Evolutionary conservation across 2,113 vertebrate species (phyloP), one percentile per base, ranked within the genome.

Genomic region (rat (Rattus norvegicus)): DNA sequence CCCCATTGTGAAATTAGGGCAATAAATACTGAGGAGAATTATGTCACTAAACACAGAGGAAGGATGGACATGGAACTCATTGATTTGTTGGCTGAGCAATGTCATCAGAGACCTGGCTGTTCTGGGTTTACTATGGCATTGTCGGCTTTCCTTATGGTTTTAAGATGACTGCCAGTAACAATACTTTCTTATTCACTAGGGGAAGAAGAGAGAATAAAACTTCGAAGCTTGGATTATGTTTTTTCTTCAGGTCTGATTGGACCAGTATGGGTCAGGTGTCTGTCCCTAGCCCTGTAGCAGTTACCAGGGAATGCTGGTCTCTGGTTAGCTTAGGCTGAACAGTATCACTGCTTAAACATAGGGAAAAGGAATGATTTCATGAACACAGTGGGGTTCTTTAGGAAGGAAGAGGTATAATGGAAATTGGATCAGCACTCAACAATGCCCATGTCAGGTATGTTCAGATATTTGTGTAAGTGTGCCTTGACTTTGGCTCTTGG

Each of bases 401-500:
- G 73, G 73, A 81, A 83, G 56, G 73, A 87, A 61, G 72, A 88
- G 17, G 75, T 43, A 20, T 36, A 63, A 52, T 95, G n/a, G 87
- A 93, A 63, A 83, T 49, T 87, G 33, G 52, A 61, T 92, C 61
- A 77, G 47, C 14, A 88, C n/a, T 22, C 19, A 85, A 0, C 17
- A 81, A 3, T 96, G n/a, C 52, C 88, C 65, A 11, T 77, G 94
- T 72, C 63, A 73, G 47, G 59, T 47, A 69, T 87, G 47, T 83
- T 97, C 47, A 96, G 43, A 33, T 96, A 59, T 94, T 49, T 95
- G 49, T 84, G 65, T 36, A 85, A 12, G 26, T 76, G 33, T 92
- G 93, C 33, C 12, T 83, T 81, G 75, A 79, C 81, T 79, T 96
- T 91, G 63, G 72, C 85, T 91, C 52, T 95, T 96, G 39, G 85